Evolutionary conservation across 1,140 invertebrate species (phyloP).

Genomic region (Elymnias hypermnestra): DNA sequence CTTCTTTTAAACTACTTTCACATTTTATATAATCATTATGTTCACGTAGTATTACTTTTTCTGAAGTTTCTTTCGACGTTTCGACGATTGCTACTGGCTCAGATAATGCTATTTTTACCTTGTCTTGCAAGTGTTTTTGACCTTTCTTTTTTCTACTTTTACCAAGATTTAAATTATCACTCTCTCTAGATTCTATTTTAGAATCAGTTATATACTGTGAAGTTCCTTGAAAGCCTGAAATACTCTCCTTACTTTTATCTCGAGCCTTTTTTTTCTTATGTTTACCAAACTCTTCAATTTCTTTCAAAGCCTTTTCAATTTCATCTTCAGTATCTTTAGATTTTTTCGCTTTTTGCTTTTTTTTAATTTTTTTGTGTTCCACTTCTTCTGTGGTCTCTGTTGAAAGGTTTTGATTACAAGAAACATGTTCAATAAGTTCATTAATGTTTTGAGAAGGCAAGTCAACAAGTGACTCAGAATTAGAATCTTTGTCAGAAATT

Average conservation of each 20-base stretch:
- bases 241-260: conserved; percentile 32
- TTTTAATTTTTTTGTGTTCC: conserved; percentile 57
- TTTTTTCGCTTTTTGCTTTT: conserved; percentile 68
- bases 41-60: no score
- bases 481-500: background rate
- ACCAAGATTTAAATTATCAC: background rate
- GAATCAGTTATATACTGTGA: background rate
- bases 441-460: background rate
- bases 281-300: conserved; percentile 67
- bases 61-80: background rate
- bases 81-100: conserved; percentile 6
- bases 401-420: background rate
- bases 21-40: no score
- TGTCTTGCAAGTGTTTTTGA: conserved; percentile 9
- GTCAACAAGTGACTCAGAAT: no score
- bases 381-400: conserved; percentile 7
- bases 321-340: conserved; percentile 67
- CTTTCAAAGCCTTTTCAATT: conserved; percentile 74
- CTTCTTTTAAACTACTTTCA: no score
- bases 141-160: conserved; percentile 18
- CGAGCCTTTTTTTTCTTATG: conserved; percentile 48
- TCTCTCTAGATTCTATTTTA: conserved; percentile 15
- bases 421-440: background rate
- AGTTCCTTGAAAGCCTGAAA: conserved; percentile 10
- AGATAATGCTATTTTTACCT: background rate